Conservation (phyloP, 2,113 vertebrate species). For the Melanostigma gelatinosum region DNA sequence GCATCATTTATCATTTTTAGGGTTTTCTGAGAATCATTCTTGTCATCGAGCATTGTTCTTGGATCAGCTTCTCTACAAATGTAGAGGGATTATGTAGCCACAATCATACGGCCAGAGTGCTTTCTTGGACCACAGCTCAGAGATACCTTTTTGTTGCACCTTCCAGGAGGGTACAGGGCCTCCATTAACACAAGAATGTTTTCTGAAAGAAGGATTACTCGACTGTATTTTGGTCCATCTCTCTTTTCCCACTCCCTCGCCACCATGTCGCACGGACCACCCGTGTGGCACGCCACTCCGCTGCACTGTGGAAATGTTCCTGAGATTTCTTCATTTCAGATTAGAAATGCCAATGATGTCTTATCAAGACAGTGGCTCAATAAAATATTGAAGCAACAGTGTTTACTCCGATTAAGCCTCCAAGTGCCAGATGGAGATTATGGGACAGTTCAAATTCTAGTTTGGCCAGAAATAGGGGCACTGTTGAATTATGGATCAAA, state of each 20-base stretch:
- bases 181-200: conserved; percentile 35
- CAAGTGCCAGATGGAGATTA: conserved; percentile 78
- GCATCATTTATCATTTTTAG: conserved; percentile 22
- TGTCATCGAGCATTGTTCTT: conserved; percentile 43
- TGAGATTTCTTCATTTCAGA: conserved; percentile 65
- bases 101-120: conserved; percentile 46
- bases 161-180: conserved; percentile 19
- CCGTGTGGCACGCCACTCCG: conserved; percentile 28
- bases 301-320: conserved; percentile 43
- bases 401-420: conserved; percentile 78
- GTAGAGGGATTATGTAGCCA: conserved; percentile 46
- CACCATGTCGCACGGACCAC: conserved; percentile 52
- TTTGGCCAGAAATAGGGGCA: conserved; percentile 72
- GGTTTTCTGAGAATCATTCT: conserved; percentile 19
- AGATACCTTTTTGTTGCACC: conserved; percentile 42
- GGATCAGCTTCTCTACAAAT: conserved; percentile 52
- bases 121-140: conserved; percentile 48
- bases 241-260: conserved; percentile 7
- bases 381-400: conserved; percentile 81
- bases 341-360: conserved; percentile 78
- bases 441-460: conserved; percentile 75
- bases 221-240: conserved; percentile 34
- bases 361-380: conserved; percentile 78
- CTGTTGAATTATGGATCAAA: conserved; percentile 81
- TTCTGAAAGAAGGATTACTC: conserved; percentile 58